Conservation (phyloP, 2,888 invertebrate genomes). For the Odontomyia ornata region DNA sequence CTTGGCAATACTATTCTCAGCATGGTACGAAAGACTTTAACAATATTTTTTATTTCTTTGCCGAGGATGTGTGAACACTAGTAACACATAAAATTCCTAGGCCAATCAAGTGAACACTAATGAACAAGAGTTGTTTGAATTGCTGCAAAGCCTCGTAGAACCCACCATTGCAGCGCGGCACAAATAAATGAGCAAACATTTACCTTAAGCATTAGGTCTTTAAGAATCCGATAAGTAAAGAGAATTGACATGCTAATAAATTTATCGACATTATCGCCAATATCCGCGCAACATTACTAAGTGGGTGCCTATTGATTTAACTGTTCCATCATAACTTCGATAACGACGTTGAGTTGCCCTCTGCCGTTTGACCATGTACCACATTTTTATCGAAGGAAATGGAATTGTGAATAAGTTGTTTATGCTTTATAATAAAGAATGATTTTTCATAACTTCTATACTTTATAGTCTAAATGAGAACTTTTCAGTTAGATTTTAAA, state of each 20-base stretch:
- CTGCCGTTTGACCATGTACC: conserved; percentile 11
- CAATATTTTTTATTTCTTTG: background rate
- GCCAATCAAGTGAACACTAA: background rate
- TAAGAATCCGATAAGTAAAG: conserved; percentile 39
- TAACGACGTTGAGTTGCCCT: background rate
- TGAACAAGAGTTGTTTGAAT: conserved; percentile 16
- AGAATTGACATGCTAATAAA: conserved; percentile 42
- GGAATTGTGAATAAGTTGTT: background rate
- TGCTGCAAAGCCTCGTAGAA: background rate
- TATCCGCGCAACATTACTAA: conserved; percentile 31
- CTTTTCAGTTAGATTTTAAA: too few species aligned
- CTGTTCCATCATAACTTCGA: background rate
- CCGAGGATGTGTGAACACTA: conserved; percentile 28
- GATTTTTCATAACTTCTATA: too few species aligned
- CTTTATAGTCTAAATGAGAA: too few species aligned
- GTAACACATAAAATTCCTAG: conserved; percentile 3
- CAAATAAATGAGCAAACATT: conserved; percentile 27
- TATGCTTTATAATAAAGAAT: background rate
- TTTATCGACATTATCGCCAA: conserved; percentile 40
- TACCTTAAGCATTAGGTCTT: background rate
- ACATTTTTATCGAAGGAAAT: conserved; percentile 8
- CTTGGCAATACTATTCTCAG: background rate
- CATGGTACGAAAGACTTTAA: background rate
- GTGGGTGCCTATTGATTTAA: conserved; percentile 27
- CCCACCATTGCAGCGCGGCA: conserved; percentile 21